These are phyloP conservation scores for Meghimatium bilineatum DNA, from an alignment of 2,888 invertebrate genomes.

Conservation along the genomic window DNA sequence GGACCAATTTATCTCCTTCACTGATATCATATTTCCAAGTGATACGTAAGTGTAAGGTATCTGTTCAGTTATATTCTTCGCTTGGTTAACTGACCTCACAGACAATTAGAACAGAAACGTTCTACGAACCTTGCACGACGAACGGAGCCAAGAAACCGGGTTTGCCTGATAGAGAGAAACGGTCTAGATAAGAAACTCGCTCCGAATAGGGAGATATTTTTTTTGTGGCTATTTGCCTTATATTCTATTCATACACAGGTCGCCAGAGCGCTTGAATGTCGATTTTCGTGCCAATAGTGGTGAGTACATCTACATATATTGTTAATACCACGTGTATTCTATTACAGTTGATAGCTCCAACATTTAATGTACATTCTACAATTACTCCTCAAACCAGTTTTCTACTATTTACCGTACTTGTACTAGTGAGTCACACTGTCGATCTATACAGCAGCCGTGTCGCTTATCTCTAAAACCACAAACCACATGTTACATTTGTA, in stretches of 20 bases:
- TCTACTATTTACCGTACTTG: not conserved
- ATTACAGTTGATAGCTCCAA: not conserved
- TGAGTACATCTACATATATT: conserved; percentile 26
- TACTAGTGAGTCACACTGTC: not conserved
- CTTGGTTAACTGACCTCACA: not conserved
- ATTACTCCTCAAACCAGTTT: not conserved
- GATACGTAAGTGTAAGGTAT: not conserved
- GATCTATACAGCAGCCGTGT: not conserved
- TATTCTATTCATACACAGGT: conserved; percentile 26
- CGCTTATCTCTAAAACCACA: not conserved
- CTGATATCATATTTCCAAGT: conserved; percentile 2
- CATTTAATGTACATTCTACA: not conserved
- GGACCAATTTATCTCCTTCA: conserved; percentile 1
- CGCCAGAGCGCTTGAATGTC: conserved; percentile 26
- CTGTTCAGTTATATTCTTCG: too few relatives aligned
- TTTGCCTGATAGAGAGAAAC: conserved; percentile 22
- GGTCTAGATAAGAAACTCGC: conserved; percentile 26
- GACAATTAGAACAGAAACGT: not conserved
- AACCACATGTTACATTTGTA: not conserved
- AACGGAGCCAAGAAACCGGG: conserved; percentile 25
- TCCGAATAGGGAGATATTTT: not conserved
- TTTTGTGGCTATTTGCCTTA: not conserved
- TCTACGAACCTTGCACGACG: not conserved
- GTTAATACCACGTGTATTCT: not conserved
- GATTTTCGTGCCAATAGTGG: conserved; percentile 37